Base-by-base conservation (phyloP, 2,888 invertebrate species). In the Helobdella robusta region DNA sequence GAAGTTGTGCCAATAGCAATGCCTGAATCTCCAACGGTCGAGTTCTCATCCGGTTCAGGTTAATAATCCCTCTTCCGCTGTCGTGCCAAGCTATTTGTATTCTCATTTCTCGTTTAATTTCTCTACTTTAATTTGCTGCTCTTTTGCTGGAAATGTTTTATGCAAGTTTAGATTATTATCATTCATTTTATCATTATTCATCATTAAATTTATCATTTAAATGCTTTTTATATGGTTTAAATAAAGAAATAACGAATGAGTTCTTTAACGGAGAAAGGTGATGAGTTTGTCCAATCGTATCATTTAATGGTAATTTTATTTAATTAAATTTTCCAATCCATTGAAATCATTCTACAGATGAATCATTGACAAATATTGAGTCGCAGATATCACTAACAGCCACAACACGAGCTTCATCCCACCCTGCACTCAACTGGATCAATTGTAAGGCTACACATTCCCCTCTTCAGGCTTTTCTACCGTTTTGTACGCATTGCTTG, bases 371-470 rank as follows among this genome's bases (percentile, higher is more conserved):
- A 20, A 44, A 62, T n/a, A 50, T 62, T 44, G 23, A 28, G 28
- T 62, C 62, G 4, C 62, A 62, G 32, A 62, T 62, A 18, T 62
- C 62, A 40, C 50, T 62, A n/a, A 25, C 60, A 15, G 23, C 60
- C 28, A 23, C 62, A 4, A 62, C 28, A n/a, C n/a, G 50, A 5
- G 62, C 62, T 30, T 46, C 62, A 1, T 62, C 62, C 3, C 62
- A 62, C n/a, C 62, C 62, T 62, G 62, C 62, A 32, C 28, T 62
- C 30, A 62, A 62, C 50, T 62, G 44, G 46, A 62, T 62, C n/a
- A 50, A 56, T 30, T 56, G 56, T 56, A 4, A 56, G 11, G n/a
- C n/a, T n/a, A n/a, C n/a, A n/a, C n/a, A n/a, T n/a, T n/a, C n/a
- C n/a, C n/a, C n/a, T n/a, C n/a, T n/a, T n/a, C n/a, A n/a, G n/a